These are phyloP conservation scores for Orthosia gothica DNA, from an alignment of 2,888 invertebrate genomes.

Conservation along the genomic window DNA sequence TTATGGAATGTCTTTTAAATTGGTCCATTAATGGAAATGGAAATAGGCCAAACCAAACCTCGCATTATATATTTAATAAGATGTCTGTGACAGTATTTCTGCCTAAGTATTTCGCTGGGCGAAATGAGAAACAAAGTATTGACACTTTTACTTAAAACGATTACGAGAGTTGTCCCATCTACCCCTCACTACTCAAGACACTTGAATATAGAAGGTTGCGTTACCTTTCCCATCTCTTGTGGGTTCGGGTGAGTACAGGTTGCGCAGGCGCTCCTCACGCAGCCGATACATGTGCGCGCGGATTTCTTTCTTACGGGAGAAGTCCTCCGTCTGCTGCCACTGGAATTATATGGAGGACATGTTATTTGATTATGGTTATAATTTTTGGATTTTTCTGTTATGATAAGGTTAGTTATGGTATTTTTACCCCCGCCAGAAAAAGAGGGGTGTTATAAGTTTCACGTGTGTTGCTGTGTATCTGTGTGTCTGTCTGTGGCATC, in stretches of 20 bases:
- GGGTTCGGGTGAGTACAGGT: conserved; percentile 93
- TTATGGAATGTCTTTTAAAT: no score
- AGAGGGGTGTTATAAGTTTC: no score
- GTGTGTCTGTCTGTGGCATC: no score
- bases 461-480: no score
- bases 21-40: no score
- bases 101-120: no score
- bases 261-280: conserved; percentile 95
- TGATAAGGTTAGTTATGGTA: no score
- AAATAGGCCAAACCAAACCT: no score
- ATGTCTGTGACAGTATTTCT: no score
- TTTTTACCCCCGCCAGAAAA: no score
- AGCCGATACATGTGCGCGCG: conserved; percentile 96
- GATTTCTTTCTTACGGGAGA: conserved; percentile 96
- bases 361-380: conserved; percentile 22
- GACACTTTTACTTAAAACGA: conserved; percentile 1
- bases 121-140: no score
- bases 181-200: conserved; percentile 14
- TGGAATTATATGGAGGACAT: conserved; percentile 79
- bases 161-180: background rate
- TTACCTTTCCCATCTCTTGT: conserved; percentile 83
- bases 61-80: no score
- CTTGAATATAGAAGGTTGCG: background rate
- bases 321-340: conserved; percentile 97
- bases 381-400: background rate